Evolutionary conservation across 92 coral and sea anemone genomes (phyloP), one percentile per base, ranked within the genome.

Genomic region (Montipora capitata): DNA sequence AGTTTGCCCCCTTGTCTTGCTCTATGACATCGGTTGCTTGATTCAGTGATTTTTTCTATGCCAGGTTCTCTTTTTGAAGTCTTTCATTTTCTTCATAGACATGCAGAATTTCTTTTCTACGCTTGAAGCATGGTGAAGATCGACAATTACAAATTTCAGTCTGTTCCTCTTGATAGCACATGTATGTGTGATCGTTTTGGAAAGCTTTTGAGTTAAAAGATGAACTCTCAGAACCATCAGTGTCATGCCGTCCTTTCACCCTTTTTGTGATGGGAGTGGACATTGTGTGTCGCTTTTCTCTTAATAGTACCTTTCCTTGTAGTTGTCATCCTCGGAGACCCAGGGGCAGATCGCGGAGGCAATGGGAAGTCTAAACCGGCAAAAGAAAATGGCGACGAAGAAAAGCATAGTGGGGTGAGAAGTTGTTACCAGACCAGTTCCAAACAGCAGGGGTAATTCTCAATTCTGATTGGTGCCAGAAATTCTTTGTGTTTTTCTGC

Each of bases 281-380:
- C 68, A 62, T 18, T 62, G 72, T 66, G 71, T 6, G 72, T 66
- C 12, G 72, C 72, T 66, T 66, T 68, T 3, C 74, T 68, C 74
- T 68, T 68, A 40, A 68, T 68, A 40, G 74, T 10, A 57, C 74
- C 74, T 68, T 68, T 68, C 74, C 74, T 68, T 68, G 74, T 68
- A 40, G 74, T 68, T 68, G 63, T 57, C 10, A 12, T 57, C n/a
- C n/a, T n/a, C n/a, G n/a, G n/a, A n/a, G n/a, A n/a, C n/a, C n/a
- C n/a, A n/a, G n/a, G n/a, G n/a, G n/a, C n/a, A n/a, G n/a, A n/a
- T n/a, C n/a, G n/a, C n/a, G n/a, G n/a, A n/a, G n/a, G n/a, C n/a
- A n/a, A n/a, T n/a, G n/a, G n/a, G n/a, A n/a, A n/a, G n/a, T n/a
- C n/a, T n/a, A n/a, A n/a, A n/a, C n/a, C n/a, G n/a, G n/a, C n/a